Percentiles rank a stretch among this genome's conserved stretches.
Evolutionary conservation across 2,113 vertebrate species (phyloP).

Genomic region (Actenoides lindsayi): DNA sequence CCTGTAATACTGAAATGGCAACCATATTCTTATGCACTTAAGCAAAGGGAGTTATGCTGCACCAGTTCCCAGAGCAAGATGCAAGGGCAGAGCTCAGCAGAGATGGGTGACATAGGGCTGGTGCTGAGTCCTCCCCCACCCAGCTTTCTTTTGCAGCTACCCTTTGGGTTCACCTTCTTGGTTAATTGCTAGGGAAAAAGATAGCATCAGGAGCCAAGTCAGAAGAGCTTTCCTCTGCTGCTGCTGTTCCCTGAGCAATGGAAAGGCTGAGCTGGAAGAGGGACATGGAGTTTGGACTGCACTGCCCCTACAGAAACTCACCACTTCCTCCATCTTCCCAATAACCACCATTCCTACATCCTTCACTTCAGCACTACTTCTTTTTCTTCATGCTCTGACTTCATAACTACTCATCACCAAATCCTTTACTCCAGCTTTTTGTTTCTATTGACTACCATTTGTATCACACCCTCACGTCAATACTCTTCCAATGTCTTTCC

Average conservation of each 20-base stretch:
- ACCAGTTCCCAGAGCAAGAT: neutral
- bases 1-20: neutral
- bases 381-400: neutral
- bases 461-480: neutral
- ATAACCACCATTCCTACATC: no score
- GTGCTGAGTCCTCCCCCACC: accelerated
- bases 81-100: neutral
- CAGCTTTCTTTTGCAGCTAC: neutral
- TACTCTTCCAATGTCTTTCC: accelerated
- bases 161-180: neutral
- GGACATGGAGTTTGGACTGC: neutral
- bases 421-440: neutral
- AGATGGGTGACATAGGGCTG: accelerated
- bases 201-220: neutral
- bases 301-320: neutral
- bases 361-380: neutral
- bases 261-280: neutral
- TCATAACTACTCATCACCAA: neutral
- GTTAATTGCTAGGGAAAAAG: neutral
- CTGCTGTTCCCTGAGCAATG: neutral
- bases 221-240: neutral
- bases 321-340: neutral
- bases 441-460: neutral
- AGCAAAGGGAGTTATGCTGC: neutral
- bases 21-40: neutral